A percentile compares a stretch with the other conserved stretches of the same genome.
Conservation (phyloP, 1,140 invertebrate species). For the Drosophila lacteicornis region DNA sequence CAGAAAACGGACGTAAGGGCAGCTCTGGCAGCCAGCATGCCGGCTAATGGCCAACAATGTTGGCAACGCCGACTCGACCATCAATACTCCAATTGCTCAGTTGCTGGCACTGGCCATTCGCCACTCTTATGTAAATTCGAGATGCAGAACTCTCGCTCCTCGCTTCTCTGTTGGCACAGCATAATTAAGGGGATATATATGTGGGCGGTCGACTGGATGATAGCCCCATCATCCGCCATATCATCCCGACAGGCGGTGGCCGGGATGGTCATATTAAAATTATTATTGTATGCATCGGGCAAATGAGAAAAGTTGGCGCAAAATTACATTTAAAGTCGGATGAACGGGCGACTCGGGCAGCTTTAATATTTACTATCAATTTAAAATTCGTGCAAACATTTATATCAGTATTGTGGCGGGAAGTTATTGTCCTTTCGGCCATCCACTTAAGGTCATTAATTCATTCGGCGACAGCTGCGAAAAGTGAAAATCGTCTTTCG, state of each 20-base stretch:
- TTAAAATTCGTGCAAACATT: conserved; percentile 48
- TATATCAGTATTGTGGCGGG: conserved; percentile 37
- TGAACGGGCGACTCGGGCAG: not conserved
- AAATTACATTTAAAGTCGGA: conserved; percentile 61
- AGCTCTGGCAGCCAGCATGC: conserved; percentile 9
- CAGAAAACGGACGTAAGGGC: not conserved
- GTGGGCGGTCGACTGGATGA: conserved; percentile 51
- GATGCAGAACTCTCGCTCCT: not conserved
- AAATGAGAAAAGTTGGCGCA: conserved; percentile 72
- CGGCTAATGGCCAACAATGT: conserved; percentile 52
- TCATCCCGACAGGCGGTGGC: conserved; percentile 21
- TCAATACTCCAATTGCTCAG: conserved; percentile 63
- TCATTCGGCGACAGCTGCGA: conserved; percentile 36
- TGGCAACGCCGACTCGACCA: conserved; percentile 59
- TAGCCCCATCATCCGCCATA: conserved; percentile 48
- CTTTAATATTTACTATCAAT: conserved; percentile 65
- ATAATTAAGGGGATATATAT: conserved; percentile 79
- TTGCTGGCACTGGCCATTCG: conserved; percentile 23
- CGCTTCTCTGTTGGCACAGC: conserved; percentile 27
- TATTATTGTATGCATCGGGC: conserved; percentile 56
- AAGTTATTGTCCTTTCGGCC: conserved; percentile 49
- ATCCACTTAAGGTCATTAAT: conserved; percentile 59
- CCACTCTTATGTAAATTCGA: conserved; percentile 49
- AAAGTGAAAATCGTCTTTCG: conserved; percentile 41
- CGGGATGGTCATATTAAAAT: conserved; percentile 74